Conservation (phyloP, 2,113 vertebrate species). For the Cygnus atratus region DNA sequence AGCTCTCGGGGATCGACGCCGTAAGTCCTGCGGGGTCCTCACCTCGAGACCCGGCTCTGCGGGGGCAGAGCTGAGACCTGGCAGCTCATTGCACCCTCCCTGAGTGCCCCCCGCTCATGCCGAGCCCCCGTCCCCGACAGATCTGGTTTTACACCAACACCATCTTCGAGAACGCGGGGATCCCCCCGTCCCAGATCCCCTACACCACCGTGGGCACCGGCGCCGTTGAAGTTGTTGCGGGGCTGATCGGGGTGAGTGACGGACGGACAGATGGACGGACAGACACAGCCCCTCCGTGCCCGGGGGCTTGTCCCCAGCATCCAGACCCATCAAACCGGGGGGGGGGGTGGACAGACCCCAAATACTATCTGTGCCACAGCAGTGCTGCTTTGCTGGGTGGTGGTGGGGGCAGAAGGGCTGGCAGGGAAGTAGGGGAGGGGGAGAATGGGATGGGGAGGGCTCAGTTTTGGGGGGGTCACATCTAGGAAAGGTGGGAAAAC, state of each 20-base stretch:
- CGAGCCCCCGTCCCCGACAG: slow-evolving; percentile 49
- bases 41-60: fast-evolving
- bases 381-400: background rate
- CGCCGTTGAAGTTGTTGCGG: slow-evolving; percentile 84
- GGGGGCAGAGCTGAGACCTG: background rate
- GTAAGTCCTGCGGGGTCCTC: slow-evolving; percentile 53
- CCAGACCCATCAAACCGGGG: background rate
- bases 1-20: slow-evolving; percentile 90
- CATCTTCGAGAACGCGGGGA: slow-evolving; percentile 85
- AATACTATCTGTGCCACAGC: background rate
- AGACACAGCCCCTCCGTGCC: background rate
- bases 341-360: background rate
- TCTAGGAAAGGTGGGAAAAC: background rate
- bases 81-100: background rate
- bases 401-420: background rate
- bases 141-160: slow-evolving; percentile 94
- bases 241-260: slow-evolving; percentile 84
- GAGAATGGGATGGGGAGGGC: background rate
- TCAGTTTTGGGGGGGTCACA: background rate
- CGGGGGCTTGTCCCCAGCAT: background rate
- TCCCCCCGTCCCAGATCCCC: slow-evolving; percentile 80
- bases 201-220: slow-evolving; percentile 89
- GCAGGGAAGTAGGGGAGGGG: background rate
- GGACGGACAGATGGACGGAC: fast-evolving
- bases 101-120: fast-evolving